A percentile compares a stretch with the other conserved stretches of the same genome.
Evolutionary conservation across 2,888 invertebrate genomes (phyloP).

Genomic region (Spodoptera exigua): DNA sequence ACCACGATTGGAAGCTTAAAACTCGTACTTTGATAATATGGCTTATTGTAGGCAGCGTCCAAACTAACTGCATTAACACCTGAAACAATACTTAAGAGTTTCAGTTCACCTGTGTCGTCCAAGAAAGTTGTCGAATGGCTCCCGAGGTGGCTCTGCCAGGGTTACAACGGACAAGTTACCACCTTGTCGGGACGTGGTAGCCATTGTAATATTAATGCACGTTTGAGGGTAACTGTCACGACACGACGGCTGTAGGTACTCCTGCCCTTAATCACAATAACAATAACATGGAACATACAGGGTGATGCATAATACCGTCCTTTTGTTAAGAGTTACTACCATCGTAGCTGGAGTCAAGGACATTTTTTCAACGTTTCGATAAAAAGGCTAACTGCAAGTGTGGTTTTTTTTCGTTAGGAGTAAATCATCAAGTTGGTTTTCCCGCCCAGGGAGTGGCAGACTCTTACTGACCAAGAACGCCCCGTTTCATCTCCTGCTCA

Average conservation of each 20-base stretch:
- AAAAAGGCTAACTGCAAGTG: too few relatives aligned
- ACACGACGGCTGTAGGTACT: slow-evolving; percentile 69
- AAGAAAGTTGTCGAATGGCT: slow-evolving; percentile 58
- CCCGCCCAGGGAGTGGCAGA: too few relatives aligned
- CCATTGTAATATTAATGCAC: slow-evolving; percentile 77
- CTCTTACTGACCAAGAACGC: too few relatives aligned
- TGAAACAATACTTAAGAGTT: slow-evolving; percentile 16
- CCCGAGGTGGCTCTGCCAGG: slow-evolving; percentile 47
- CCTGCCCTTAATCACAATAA: slow-evolving; percentile 79
- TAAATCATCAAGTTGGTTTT: too few relatives aligned
- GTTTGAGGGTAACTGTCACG: slow-evolving; percentile 73
- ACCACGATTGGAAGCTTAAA: too few relatives aligned
- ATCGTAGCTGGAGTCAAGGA: too few relatives aligned
- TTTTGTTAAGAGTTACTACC: not conserved
- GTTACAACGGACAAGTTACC: slow-evolving; percentile 59
- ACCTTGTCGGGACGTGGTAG: slow-evolving; percentile 68
- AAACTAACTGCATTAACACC: not conserved
- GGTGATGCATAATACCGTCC: slow-evolving; percentile 48
- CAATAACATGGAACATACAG: slow-evolving; percentile 73
- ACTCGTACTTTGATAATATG: not conserved
- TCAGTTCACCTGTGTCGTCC: slow-evolving; percentile 46
- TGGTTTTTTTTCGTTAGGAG: too few relatives aligned
- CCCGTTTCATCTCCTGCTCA: too few relatives aligned
- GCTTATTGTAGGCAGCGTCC: not conserved
- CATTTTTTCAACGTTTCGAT: too few relatives aligned